These are phyloP conservation scores for Euschistus heros DNA, from an alignment of 1,140 invertebrate genomes.

Conservation along the genomic window DNA sequence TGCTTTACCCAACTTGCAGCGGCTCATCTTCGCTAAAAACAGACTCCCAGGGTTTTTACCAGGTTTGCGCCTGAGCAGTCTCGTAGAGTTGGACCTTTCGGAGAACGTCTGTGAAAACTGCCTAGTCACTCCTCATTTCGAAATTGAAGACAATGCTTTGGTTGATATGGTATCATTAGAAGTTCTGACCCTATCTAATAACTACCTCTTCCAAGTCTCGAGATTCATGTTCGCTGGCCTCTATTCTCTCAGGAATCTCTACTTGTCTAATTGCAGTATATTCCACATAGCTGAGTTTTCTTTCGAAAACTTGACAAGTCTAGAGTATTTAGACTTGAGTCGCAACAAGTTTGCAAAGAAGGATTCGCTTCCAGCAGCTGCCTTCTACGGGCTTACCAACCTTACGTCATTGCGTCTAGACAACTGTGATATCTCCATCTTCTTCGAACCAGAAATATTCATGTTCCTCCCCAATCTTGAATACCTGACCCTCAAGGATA, in stretches of 20 bases:
- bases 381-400: not conserved
- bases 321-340: conserved; percentile 1
- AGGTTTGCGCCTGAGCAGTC: not conserved
- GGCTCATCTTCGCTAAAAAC: not conserved
- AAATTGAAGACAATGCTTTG: not conserved
- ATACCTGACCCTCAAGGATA: not conserved
- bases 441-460: not conserved
- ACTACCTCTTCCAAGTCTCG: not conserved
- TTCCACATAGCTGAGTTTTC: not conserved
- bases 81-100: not conserved
- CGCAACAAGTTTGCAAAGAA: not conserved
- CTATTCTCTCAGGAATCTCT: not conserved
- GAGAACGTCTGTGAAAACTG: not conserved
- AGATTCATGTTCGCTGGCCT: not conserved
- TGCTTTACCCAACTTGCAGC: not conserved
- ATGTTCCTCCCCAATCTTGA: not conserved
- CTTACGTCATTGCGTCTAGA: not conserved
- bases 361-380: not conserved
- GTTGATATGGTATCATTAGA: not conserved
- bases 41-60: not conserved
- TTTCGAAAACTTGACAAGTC: not conserved
- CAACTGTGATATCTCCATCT: not conserved
- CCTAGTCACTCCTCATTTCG: not conserved
- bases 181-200: not conserved
- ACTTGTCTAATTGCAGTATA: not conserved